Evolutionary conservation across 2,888 invertebrate genomes (phyloP).

Genomic region (Fabriciana adippe): DNA sequence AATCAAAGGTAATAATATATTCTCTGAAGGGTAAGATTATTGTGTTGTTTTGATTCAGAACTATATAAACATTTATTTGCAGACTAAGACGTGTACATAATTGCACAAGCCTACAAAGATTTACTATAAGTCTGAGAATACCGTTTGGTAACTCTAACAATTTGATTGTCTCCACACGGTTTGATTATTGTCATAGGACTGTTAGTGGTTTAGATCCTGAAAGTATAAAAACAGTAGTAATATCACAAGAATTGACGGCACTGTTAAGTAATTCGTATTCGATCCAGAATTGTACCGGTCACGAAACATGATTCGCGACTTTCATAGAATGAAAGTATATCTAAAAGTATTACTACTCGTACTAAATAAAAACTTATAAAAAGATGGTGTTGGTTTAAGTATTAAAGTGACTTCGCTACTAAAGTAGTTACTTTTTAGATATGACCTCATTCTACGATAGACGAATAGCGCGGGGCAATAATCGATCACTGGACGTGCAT

Average conservation of each 20-base stretch:
- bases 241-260: slow-evolving; percentile 75
- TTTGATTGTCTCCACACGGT: slow-evolving; percentile 43
- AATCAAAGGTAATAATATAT: not conserved
- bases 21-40: not conserved
- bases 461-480: slow-evolving; percentile 20
- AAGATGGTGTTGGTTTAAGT: slow-evolving; percentile 13
- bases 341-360: slow-evolving; percentile 5
- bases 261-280: slow-evolving; percentile 58
- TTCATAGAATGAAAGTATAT: slow-evolving; percentile 12
- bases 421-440: slow-evolving; percentile 12
- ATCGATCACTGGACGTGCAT: slow-evolving; percentile 76
- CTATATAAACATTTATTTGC: slow-evolving; percentile 23
- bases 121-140: slow-evolving; percentile 53
- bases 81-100: slow-evolving; percentile 57
- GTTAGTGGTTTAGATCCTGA: slow-evolving; percentile 52
- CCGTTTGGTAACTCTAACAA: slow-evolving; percentile 46
- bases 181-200: slow-evolving; percentile 43
- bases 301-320: slow-evolving; percentile 1
- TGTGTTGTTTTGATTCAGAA: not conserved
- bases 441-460: slow-evolving; percentile 23
- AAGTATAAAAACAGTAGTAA: slow-evolving; percentile 53
- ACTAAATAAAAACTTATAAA: slow-evolving; percentile 7
- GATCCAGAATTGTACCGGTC: slow-evolving; percentile 39
- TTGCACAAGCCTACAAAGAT: slow-evolving; percentile 60
- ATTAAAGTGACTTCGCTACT: slow-evolving; percentile 14